Evolutionary conservation across 2,888 invertebrate species (phyloP).

Genomic region (Ariolimax columbianus): DNA sequence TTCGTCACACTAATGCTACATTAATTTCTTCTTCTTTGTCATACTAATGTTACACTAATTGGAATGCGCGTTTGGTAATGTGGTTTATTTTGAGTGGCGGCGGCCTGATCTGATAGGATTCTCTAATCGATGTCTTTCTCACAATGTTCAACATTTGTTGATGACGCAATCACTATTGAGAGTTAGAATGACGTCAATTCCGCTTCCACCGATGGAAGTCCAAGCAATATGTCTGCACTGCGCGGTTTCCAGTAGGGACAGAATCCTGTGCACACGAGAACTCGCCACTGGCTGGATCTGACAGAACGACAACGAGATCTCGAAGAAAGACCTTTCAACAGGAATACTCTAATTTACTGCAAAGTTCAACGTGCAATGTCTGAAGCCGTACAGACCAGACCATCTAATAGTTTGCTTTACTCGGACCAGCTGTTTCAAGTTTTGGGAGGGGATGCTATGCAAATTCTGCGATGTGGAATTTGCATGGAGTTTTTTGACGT

Average conservation of each 20-base stretch:
- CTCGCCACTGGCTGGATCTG: constrained; percentile 28
- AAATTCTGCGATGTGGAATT: constrained; percentile 54
- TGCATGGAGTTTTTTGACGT: constrained; percentile 56
- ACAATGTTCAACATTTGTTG: not conserved
- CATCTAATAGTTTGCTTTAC: constrained; percentile 50
- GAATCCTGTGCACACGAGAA: constrained; percentile 23
- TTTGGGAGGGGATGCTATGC: constrained; percentile 54
- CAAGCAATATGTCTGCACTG: constrained; percentile 46
- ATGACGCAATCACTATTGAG: constrained; percentile 32
- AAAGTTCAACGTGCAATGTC: constrained; percentile 39
- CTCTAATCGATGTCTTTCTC: too few species aligned
- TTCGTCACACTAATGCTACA: too few species aligned
- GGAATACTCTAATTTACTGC: constrained; percentile 4
- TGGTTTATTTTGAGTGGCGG: too few species aligned
- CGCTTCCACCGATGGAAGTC: constrained; percentile 49
- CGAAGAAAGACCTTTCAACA: constrained; percentile 21
- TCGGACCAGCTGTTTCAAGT: constrained; percentile 50
- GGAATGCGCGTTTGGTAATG: too few species aligned
- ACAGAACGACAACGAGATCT: constrained; percentile 34
- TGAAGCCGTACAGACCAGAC: constrained; percentile 30
- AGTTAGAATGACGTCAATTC: constrained; percentile 29
- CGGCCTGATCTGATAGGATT: too few species aligned
- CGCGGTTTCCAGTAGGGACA: constrained; percentile 38
- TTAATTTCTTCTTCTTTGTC: too few species aligned
- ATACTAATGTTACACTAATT: too few species aligned